Base-by-base conservation (phyloP, 2,888 invertebrate species). In the Tenodera sinensis region DNA sequence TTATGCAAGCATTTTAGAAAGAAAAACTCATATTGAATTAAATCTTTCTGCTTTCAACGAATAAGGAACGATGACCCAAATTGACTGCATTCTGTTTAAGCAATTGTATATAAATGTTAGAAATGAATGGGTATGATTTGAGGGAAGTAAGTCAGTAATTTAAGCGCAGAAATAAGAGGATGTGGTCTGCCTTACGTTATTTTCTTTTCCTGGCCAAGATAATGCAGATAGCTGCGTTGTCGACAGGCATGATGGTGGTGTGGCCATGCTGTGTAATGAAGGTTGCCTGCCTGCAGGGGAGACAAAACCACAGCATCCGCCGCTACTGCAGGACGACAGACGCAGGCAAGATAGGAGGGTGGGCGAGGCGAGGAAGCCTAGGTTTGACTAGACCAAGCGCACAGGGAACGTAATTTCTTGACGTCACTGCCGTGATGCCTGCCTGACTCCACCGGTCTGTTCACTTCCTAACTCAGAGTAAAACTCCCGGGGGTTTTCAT, bases 401-500 rank as follows among this genome's bases (percentile, higher is more conserved):
- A 34, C 82, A 34, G 81, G 82, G 87, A 54, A 54, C 47, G 89
- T 89, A 89, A 88, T 89, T 89, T 88, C 89, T 89, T 89, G 89
- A 86, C 89, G 89, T 86, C 89, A 89, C 89, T 47, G 85, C 28
- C 84, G 27, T 84, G 89, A 88, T 85, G 85, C 85, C 82, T 82
- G 34, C 87, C 81, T 42, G 25, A 15, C 54, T 15, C 54, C 3
- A 71, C 54, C 54, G 54, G 54, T 71, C 83, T 85, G 71, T 89
- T 85, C 89, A 28, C 84, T 89, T 89, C 89, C 28, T 83, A 85
- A 85, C 89, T 84, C 85, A 54, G 86, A 88, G 88, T 85, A 84
- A 87, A 87, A 88, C 87, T 87, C 90, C 88, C 88, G n/a, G 54
- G 89, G 88, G 90, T 88, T 34, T 88, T 86, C 89, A 89, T 89